phyloP scores from a whole-genome alignment of 53 echinoderm and acorn worm genomes.

The Echinarachnius parma region DNA sequence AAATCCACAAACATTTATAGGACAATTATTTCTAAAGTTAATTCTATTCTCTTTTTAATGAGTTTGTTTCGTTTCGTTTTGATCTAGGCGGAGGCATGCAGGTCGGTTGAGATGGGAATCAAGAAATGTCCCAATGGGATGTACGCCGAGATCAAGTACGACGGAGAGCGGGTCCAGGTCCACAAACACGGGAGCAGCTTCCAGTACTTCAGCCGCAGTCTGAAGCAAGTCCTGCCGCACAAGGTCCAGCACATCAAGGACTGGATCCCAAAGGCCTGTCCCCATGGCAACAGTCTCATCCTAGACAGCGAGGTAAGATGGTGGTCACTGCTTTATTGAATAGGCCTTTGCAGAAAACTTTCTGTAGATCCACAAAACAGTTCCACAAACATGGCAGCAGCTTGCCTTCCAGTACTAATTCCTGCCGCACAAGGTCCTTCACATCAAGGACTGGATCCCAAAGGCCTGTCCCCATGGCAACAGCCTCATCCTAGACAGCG shows the following conservation, averaged over 20 bases:
- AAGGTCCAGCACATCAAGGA: conserved; percentile 98
- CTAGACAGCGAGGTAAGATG: conserved; percentile 94
- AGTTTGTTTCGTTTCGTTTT: not conserved
- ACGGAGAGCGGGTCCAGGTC: conserved; percentile 94
- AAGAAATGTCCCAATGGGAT: conserved; percentile 95
- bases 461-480: conserved; percentile 95
- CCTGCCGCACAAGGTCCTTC: conserved; percentile 92
- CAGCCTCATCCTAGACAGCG: conserved; percentile 91
- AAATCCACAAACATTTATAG: no score
- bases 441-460: conserved; percentile 97
- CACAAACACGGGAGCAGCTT: conserved; percentile 90
- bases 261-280: conserved; percentile 89
- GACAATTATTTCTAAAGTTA: no score
- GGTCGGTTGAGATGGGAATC: conserved; percentile 85
- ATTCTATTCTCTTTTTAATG: no score
- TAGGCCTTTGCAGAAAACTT: no score
- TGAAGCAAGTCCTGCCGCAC: conserved; percentile 95
- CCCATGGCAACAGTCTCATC: conserved; percentile 93
- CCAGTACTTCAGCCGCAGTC: conserved; percentile 95
- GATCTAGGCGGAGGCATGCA: conserved; percentile 99
- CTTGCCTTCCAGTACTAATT: conserved; percentile 97
- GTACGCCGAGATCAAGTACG: conserved; percentile 97
- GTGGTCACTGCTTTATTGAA: no score
- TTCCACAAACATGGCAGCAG: no score
- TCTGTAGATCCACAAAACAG: no score